Evolutionary conservation across 2,113 vertebrate species (phyloP).

Genomic region (Eulacestoma nigropectus): DNA sequence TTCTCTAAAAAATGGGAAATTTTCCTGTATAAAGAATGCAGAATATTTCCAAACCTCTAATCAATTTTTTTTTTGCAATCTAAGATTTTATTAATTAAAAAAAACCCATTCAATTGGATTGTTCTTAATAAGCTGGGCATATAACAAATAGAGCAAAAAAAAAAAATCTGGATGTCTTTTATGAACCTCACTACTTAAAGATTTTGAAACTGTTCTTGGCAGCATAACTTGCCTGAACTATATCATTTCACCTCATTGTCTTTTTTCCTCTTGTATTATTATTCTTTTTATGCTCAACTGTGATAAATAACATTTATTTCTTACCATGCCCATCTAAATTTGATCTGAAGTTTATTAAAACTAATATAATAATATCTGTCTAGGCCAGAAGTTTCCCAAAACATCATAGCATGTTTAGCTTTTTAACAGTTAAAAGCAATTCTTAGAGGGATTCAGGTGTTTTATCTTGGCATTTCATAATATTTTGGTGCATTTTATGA

Average conservation of each 20-base stretch:
- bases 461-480: not conserved
- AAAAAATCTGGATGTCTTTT: not conserved
- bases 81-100: not conserved
- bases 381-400: not conserved
- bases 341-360: not conserved
- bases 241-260: not conserved
- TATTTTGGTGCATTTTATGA: not conserved
- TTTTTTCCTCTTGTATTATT: not conserved
- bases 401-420: not conserved
- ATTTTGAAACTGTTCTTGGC: not conserved
- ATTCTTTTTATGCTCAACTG: not conserved
- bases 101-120: not conserved
- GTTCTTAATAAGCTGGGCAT: not conserved
- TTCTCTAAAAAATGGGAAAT: not conserved
- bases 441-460: not conserved
- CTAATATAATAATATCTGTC: not conserved
- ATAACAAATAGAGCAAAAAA: not conserved
- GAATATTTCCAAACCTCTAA: not conserved
- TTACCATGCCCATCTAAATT: not conserved
- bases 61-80: not conserved
- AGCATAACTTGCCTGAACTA: not conserved
- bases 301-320: not conserved
- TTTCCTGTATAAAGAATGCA: rapidly evolving
- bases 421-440: not conserved
- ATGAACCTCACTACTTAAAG: not conserved